Conservation (phyloP, 2,797 vertebrate genomes). For the Sphaeramia orbicularis region DNA sequence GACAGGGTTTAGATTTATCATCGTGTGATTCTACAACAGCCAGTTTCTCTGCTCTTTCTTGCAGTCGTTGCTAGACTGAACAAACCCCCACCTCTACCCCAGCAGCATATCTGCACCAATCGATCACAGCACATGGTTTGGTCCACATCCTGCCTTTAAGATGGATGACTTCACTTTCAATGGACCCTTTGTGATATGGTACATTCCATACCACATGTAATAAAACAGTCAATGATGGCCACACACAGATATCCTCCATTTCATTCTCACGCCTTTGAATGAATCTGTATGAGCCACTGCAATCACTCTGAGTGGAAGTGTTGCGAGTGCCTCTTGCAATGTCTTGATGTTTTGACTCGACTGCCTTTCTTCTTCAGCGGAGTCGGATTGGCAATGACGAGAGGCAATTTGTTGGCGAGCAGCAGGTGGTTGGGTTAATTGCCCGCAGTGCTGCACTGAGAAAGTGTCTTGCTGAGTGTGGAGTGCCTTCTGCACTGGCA, state of each 20-base stretch:
- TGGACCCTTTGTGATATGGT: conserved; percentile 48
- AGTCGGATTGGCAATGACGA: conserved; percentile 46
- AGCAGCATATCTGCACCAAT: conserved; percentile 54
- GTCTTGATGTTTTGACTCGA: conserved; percentile 48
- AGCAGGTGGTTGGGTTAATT: conserved; percentile 81
- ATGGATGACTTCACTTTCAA: conserved; percentile 69
- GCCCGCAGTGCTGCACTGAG: conserved; percentile 56
- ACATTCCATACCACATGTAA: conserved; percentile 34
- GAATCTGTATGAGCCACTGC: conserved; percentile 16
- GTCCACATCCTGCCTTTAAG: conserved; percentile 63
- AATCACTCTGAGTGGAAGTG: conserved; percentile 6
- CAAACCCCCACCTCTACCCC: background rate
- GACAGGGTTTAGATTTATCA: conserved; percentile 1
- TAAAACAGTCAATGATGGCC: conserved; percentile 32
- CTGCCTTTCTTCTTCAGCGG: conserved; percentile 46
- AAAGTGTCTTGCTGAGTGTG: conserved; percentile 64
- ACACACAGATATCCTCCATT: conserved; percentile 2
- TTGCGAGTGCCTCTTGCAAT: conserved; percentile 11
- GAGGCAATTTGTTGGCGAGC: conserved; percentile 71
- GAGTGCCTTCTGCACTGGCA: conserved; percentile 63
- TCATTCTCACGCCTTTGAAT: conserved; percentile 10
- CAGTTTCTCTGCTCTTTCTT: conserved; percentile 14
- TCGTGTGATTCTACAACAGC: conserved; percentile 11
- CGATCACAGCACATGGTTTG: conserved; percentile 58
- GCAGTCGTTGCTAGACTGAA: conserved; percentile 30